These are phyloP conservation scores for Nixonia krombeini DNA, from an alignment of 1,140 invertebrate genomes.

Conservation along the genomic window DNA sequence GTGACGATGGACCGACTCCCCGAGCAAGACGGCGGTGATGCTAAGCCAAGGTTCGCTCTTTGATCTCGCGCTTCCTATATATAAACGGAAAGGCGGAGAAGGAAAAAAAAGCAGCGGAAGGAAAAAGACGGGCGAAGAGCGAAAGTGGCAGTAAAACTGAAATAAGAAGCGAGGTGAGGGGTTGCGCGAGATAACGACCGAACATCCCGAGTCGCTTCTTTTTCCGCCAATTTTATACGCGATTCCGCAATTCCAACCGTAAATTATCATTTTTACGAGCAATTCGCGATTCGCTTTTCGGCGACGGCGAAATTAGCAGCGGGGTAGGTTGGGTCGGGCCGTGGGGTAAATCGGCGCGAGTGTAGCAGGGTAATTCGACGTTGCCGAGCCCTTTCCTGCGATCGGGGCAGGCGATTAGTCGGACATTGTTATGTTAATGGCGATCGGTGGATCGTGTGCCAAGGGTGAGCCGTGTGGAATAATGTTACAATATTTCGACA, in stretches of 20 bases:
- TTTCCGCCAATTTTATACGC: too few species aligned
- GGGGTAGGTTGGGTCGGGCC: too few species aligned
- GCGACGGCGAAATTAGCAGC: too few species aligned
- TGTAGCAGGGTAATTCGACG: too few species aligned
- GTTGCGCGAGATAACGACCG: not conserved
- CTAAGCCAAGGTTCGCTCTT: conserved; percentile 65
- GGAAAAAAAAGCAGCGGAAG: conserved; percentile 27
- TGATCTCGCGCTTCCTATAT: conserved; percentile 70
- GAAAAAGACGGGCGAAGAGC: not conserved
- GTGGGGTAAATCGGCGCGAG: too few species aligned
- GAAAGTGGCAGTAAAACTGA: conserved; percentile 20
- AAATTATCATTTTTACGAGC: too few species aligned
- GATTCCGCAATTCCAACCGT: too few species aligned
- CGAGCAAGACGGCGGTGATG: conserved; percentile 58
- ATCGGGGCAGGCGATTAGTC: conserved; percentile 70
- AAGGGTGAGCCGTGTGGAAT: conserved; percentile 61
- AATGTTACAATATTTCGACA: conserved; percentile 72
- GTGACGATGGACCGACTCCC: conserved; percentile 59
- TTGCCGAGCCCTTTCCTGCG: too few species aligned
- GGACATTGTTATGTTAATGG: conserved; percentile 71
- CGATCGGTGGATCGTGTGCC: conserved; percentile 61
- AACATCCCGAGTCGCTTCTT: not conserved
- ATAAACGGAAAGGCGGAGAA: conserved; percentile 61
- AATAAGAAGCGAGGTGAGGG: conserved; percentile 10
- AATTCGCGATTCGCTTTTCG: too few species aligned